A percentile compares a stretch with the other conserved stretches of the same genome.
These are phyloP conservation scores for Hypsibius dujardini DNA, from an alignment of 1,140 invertebrate genomes.

Conservation along the genomic window DNA sequence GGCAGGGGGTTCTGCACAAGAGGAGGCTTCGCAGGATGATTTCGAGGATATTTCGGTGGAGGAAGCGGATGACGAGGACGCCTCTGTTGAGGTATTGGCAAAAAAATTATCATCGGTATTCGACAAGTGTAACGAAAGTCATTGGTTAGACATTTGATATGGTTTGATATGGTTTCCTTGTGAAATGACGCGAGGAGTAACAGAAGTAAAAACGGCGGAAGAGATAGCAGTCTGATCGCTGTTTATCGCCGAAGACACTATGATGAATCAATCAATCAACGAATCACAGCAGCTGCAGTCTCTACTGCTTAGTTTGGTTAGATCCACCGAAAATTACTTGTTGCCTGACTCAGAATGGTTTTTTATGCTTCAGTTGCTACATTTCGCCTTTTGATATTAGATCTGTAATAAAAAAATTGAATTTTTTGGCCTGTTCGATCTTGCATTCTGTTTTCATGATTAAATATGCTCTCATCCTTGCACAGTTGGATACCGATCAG, in stretches of 20 bases:
- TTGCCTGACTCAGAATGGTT: no score
- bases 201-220: no score
- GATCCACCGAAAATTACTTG: no score
- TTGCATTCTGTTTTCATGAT: slow-evolving; percentile 42
- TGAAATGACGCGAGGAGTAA: no score
- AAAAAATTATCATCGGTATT: slow-evolving; percentile 24
- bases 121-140: slow-evolving; percentile 1
- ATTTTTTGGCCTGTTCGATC: slow-evolving; percentile 14
- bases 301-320: no score
- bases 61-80: slow-evolving; percentile 32
- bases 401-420: not conserved
- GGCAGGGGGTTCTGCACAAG: not conserved
- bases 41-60: not conserved
- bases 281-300: no score
- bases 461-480: slow-evolving; percentile 36
- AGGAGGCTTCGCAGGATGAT: not conserved
- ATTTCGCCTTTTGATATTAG: no score
- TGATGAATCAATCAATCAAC: no score
- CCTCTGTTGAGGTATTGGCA: slow-evolving; percentile 36
- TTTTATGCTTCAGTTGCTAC: no score
- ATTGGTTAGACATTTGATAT: not conserved
- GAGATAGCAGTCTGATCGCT: no score
- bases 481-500: not conserved
- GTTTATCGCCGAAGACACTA: no score
- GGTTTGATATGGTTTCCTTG: no score